These are phyloP conservation scores for Pseudococcus longispinus DNA, from an alignment of 2,888 invertebrate genomes.

Conservation along the genomic window DNA sequence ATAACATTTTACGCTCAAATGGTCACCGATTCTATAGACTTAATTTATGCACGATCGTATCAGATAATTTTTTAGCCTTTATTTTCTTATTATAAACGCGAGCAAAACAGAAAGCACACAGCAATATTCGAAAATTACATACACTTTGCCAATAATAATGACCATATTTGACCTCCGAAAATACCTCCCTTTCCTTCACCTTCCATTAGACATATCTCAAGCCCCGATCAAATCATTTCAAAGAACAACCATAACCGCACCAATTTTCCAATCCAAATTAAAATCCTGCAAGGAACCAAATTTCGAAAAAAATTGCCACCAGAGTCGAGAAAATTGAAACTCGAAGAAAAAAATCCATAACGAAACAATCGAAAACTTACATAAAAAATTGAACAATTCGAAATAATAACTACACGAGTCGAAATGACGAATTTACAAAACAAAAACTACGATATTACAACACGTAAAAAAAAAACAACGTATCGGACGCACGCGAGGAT, in stretches of 20 bases:
- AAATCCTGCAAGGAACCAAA: background rate
- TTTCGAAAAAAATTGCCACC: background rate
- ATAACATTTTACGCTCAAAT: background rate
- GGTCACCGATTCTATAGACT: background rate
- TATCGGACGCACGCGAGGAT: slow-evolving; percentile 16
- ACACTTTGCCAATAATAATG: background rate
- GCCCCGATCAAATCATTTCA: background rate
- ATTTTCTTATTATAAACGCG: background rate
- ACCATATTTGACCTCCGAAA: background rate
- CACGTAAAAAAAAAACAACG: slow-evolving; percentile 1
- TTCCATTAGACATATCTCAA: background rate
- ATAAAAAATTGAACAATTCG: background rate
- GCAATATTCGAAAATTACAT: background rate
- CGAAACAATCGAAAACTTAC: background rate
- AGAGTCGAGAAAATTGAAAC: background rate
- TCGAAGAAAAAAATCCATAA: background rate
- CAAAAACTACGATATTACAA: background rate
- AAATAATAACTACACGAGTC: background rate
- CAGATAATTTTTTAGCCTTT: slow-evolving; percentile 10
- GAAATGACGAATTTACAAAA: background rate
- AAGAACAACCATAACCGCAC: background rate
- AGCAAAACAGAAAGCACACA: background rate
- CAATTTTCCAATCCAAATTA: background rate
- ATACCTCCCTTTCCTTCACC: background rate
- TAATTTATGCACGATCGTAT: slow-evolving; percentile 24